Conservation (phyloP, 2,797 vertebrate species). For the Rhinichthys osculus region DNA sequence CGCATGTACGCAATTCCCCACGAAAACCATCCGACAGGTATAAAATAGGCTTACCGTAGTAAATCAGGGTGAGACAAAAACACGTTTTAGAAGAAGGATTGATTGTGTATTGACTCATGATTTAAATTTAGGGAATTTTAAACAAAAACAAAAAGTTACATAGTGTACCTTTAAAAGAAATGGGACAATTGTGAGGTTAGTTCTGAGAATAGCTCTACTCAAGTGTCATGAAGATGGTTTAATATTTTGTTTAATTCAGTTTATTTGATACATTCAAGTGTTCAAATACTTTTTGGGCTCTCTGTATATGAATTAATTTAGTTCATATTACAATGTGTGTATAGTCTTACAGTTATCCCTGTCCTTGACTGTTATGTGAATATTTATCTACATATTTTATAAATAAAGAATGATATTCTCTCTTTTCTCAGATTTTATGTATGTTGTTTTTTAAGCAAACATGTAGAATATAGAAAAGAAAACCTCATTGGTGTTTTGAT, state of each 20-base stretch:
- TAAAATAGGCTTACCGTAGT: not conserved
- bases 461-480: not conserved
- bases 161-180: not conserved
- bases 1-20: not conserved
- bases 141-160: not conserved
- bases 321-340: not conserved
- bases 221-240: not conserved
- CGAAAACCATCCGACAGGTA: not conserved
- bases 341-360: not conserved
- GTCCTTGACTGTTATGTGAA: not conserved
- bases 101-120: not conserved
- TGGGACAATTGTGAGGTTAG: not conserved
- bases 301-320: not conserved
- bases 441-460: not conserved
- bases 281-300: not conserved
- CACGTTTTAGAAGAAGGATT: not conserved
- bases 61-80: not conserved
- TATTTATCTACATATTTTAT: slow-evolving; percentile 10
- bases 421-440: not conserved
- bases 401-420: slow-evolving; percentile 9
- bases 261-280: not conserved
- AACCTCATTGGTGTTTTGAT: not conserved
- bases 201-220: not conserved
- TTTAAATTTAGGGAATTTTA: not conserved
- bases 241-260: slow-evolving; percentile 5